Conservation (phyloP, 2,113 vertebrate genomes). For the Pseudolaguvia tuberculata region DNA sequence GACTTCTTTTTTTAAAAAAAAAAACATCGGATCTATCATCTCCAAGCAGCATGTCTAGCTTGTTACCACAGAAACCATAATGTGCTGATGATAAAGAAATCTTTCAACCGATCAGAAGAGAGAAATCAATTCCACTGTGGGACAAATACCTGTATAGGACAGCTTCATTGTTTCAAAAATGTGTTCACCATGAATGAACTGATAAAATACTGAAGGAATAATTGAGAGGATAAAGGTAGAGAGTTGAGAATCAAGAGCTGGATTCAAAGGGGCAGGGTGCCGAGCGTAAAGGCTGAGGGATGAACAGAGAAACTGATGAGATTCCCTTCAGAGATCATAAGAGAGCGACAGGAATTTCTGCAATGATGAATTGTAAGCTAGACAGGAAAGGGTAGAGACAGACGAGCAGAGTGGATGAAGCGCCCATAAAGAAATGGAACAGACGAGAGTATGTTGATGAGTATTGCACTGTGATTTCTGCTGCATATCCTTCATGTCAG, state of each 20-base stretch:
- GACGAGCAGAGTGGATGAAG: background rate
- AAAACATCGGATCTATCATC: too few relatives aligned
- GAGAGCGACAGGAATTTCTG: slow-evolving; percentile 18
- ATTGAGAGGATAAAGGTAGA: background rate
- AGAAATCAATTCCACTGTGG: background rate
- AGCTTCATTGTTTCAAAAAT: background rate
- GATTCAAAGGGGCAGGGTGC: slow-evolving; percentile 10
- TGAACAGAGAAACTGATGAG: background rate
- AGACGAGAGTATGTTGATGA: slow-evolving; percentile 15
- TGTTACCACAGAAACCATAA: slow-evolving; percentile 1
- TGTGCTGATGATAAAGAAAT: background rate
- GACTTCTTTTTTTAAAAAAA: background rate
- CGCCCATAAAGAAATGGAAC: background rate
- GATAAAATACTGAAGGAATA: background rate
- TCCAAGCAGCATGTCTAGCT: background rate
- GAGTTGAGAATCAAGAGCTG: slow-evolving; percentile 3
- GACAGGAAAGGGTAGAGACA: background rate
- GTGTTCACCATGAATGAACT: too few relatives aligned
- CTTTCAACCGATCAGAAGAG: background rate
- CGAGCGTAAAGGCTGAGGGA: background rate
- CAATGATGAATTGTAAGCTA: slow-evolving; percentile 14
- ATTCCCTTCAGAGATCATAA: slow-evolving; percentile 18
- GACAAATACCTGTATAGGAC: background rate
- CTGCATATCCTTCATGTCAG: slow-evolving; percentile 45
- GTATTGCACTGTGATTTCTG: slow-evolving; percentile 35